Conservation (phyloP, 2,797 vertebrate genomes). For the Coranthus polyacanthus region DNA sequence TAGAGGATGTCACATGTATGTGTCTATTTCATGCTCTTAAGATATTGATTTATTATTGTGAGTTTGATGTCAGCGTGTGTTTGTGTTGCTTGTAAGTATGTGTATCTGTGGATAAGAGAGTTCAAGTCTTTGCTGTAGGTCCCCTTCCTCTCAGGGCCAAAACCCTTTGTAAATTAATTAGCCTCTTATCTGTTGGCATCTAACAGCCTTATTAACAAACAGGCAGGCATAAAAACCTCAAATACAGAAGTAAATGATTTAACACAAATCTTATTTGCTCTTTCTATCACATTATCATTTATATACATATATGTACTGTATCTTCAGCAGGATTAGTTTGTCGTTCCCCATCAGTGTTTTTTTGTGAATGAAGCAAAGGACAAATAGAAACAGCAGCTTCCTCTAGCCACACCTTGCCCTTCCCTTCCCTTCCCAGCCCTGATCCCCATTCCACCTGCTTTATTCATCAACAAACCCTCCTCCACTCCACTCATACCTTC, state of each 20-base stretch:
- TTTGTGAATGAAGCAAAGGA: constrained; percentile 30
- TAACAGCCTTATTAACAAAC: constrained; percentile 41
- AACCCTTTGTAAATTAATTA: constrained; percentile 22
- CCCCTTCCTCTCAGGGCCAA: constrained; percentile 33
- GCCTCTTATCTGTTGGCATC: constrained; percentile 34
- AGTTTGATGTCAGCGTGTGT: background rate
- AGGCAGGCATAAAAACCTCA: constrained; percentile 30
- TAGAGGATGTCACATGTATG: background rate
- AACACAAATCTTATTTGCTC: background rate
- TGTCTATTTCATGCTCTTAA: constrained; percentile 10
- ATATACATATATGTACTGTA: constrained; percentile 5
- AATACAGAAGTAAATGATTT: constrained; percentile 11
- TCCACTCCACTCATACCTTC: constrained; percentile 51
- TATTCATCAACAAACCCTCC: constrained; percentile 63
- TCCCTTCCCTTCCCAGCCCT: constrained; percentile 47
- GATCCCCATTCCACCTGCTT: constrained; percentile 64
- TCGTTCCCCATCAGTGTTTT: constrained; percentile 21
- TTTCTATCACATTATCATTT: background rate
- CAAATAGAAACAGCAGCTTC: constrained; percentile 36
- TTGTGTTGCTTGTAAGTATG: constrained; percentile 3
- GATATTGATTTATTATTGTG: too few species aligned
- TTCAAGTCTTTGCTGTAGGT: constrained; percentile 6
- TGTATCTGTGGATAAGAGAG: constrained; percentile 1
- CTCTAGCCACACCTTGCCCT: constrained; percentile 57
- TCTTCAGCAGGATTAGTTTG: constrained; percentile 28